Percentiles rank a stretch among this genome's conserved stretches.
Evolutionary conservation across 2,797 vertebrate species (phyloP).

Genomic region (Oryzias sinensis): DNA sequence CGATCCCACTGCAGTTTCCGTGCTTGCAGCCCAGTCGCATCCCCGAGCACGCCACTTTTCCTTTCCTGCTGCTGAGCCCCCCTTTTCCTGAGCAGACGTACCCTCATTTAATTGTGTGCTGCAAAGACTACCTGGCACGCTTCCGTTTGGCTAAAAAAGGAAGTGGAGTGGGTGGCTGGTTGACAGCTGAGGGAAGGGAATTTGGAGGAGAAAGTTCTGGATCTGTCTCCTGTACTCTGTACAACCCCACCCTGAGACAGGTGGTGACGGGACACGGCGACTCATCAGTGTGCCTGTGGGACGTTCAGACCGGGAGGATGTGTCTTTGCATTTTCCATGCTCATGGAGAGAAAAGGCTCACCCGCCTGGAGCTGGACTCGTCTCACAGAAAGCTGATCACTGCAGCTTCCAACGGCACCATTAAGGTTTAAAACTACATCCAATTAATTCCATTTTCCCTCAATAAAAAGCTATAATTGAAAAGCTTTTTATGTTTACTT

Average conservation of each 20-base stretch:
- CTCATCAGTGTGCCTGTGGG: conserved; percentile 66
- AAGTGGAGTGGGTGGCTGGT: conserved; percentile 21
- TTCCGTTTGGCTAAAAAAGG: conserved; percentile 40
- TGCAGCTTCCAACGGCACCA: conserved; percentile 61
- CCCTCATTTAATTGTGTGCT: conserved; percentile 58
- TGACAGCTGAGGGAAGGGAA: conserved; percentile 12
- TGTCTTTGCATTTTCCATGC: conserved; percentile 50
- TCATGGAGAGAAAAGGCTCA: conserved; percentile 67
- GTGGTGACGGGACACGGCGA: conserved; percentile 62
- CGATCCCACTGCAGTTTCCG: conserved; percentile 58
- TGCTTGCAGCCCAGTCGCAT: conserved; percentile 41
- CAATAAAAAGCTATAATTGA: neutral
- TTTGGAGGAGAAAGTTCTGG: neutral
- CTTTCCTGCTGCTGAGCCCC: conserved; percentile 57
- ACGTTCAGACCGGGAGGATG: conserved; percentile 45
- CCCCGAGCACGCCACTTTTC: conserved; percentile 67
- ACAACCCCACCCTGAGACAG: conserved; percentile 61
- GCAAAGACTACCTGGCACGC: conserved; percentile 63
- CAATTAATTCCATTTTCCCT: too few relatives aligned
- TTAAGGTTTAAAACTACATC: conserved; percentile 45
- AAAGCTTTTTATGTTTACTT: neutral
- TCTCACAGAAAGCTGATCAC: conserved; percentile 68
- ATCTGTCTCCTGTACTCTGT: conserved; percentile 47
- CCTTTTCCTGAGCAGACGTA: conserved; percentile 31
- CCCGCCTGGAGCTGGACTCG: conserved; percentile 68